These are phyloP conservation scores for Poliocrania exsul DNA, from an alignment of 2,797 vertebrate species.

Conservation along the genomic window DNA sequence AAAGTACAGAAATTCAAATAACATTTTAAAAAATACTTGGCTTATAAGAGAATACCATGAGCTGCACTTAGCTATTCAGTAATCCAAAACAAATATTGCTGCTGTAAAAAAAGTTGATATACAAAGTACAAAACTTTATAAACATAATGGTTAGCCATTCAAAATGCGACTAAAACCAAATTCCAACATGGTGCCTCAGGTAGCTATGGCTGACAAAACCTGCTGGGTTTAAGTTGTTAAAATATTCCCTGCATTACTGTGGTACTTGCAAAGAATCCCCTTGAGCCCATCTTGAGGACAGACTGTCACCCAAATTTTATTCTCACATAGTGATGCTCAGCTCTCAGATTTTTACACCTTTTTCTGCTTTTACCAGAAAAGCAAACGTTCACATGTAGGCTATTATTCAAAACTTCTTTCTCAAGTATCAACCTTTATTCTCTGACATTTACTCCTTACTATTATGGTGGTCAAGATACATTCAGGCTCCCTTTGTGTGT, in stretches of 20 bases:
- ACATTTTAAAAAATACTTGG: neutral
- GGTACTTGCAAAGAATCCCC: neutral
- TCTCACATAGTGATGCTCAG: neutral
- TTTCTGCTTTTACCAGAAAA: neutral
- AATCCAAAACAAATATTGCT: neutral
- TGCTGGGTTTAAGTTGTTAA: neutral
- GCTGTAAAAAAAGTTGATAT: rapidly evolving
- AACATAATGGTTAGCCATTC: neutral
- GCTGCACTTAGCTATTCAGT: neutral
- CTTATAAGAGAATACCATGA: neutral
- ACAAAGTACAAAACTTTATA: neutral
- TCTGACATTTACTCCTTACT: neutral
- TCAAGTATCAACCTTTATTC: neutral
- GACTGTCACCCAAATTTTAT: neutral
- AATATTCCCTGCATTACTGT: neutral
- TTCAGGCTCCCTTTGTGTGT: neutral
- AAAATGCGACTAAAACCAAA: rapidly evolving
- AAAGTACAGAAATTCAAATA: neutral
- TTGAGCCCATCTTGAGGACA: neutral
- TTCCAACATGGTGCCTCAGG: rapidly evolving
- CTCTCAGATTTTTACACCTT: neutral
- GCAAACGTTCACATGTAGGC: neutral
- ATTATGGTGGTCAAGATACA: neutral
- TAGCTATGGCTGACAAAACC: neutral
- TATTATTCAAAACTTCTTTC: neutral